phyloP scores from a whole-genome alignment of 1,140 invertebrate genomes.

The Venturia canescens region DNA sequence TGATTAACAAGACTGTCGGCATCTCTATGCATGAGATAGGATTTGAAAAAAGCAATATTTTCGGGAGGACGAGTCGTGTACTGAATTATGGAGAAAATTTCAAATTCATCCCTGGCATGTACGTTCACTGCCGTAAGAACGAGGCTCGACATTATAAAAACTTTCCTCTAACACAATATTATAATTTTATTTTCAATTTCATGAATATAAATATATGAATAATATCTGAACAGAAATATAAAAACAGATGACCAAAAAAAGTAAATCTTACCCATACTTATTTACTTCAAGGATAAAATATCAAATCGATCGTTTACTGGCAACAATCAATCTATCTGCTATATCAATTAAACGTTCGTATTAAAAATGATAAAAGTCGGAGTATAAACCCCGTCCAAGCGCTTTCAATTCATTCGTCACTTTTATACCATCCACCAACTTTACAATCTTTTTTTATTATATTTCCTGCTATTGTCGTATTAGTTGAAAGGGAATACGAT shows the following conservation, averaged over 20 bases:
- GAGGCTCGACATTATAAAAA: not conserved
- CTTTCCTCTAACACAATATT: not conserved
- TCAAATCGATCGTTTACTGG: too few species aligned
- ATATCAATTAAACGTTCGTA: too few species aligned
- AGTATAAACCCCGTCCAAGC: not conserved
- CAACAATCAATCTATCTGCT: too few species aligned
- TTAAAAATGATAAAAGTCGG: too few species aligned
- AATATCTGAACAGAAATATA: too few species aligned
- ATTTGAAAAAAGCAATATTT: not conserved
- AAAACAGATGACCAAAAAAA: too few species aligned
- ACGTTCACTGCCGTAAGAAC: not conserved
- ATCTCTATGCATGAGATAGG: not conserved
- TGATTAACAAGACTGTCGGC: too few species aligned
- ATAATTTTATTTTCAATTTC: not conserved
- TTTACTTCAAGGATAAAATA: too few species aligned
- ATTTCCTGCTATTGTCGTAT: not conserved
- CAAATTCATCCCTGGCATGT: not conserved
- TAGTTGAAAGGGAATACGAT: too few species aligned
- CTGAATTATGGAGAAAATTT: not conserved
- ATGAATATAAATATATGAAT: too few species aligned
- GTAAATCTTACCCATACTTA: too few species aligned
- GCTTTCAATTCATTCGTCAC: not conserved
- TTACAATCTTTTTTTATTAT: not conserved
- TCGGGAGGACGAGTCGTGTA: too few species aligned
- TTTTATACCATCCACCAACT: not conserved